A percentile compares a stretch with the other conserved stretches of the same genome.
Conservation (phyloP, 2,888 invertebrate genomes). For the Hemicrepidius hirtus region DNA sequence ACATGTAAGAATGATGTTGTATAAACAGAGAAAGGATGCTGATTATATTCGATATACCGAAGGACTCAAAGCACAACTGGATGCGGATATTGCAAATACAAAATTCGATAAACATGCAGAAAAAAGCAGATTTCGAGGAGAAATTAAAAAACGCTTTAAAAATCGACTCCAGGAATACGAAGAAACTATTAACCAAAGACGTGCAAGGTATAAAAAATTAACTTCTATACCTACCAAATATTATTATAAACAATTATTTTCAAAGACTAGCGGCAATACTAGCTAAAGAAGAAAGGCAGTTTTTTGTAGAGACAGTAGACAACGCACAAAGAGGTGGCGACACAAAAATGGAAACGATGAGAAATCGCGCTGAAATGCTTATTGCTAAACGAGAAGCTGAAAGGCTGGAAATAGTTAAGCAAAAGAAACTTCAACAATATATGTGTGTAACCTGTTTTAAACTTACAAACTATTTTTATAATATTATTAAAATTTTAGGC, state of each 20-base stretch:
- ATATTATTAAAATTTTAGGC: slow-evolving; percentile 56
- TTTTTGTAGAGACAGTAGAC: slow-evolving; percentile 75
- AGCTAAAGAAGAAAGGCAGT: slow-evolving; percentile 73
- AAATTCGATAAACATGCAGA: slow-evolving; percentile 64
- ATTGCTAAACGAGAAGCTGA: slow-evolving; percentile 74
- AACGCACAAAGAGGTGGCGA: slow-evolving; percentile 74
- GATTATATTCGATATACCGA: slow-evolving; percentile 44
- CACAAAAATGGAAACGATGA: slow-evolving; percentile 73
- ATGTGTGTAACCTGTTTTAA: slow-evolving; percentile 60
- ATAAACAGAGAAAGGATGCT: slow-evolving; percentile 59
- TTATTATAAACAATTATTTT: slow-evolving; percentile 34
- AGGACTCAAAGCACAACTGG: slow-evolving; percentile 46
- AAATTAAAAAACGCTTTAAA: slow-evolving; percentile 63
- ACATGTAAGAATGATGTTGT: slow-evolving; percentile 60
- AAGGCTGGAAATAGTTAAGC: slow-evolving; percentile 72
- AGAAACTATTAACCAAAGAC: slow-evolving; percentile 67
- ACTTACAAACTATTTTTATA: too few species aligned
- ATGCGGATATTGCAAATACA: slow-evolving; percentile 54
- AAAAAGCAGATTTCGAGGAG: slow-evolving; percentile 59
- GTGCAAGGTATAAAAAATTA: slow-evolving; percentile 64
- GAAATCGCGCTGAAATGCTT: slow-evolving; percentile 71
- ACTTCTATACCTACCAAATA: neutral
- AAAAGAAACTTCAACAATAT: slow-evolving; percentile 71
- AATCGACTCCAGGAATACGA: slow-evolving; percentile 65
- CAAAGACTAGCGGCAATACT: slow-evolving; percentile 72